Evolutionary conservation across 1,140 invertebrate species (phyloP), one percentile per base, ranked within the genome.

Genomic region (Formica selysi): DNA sequence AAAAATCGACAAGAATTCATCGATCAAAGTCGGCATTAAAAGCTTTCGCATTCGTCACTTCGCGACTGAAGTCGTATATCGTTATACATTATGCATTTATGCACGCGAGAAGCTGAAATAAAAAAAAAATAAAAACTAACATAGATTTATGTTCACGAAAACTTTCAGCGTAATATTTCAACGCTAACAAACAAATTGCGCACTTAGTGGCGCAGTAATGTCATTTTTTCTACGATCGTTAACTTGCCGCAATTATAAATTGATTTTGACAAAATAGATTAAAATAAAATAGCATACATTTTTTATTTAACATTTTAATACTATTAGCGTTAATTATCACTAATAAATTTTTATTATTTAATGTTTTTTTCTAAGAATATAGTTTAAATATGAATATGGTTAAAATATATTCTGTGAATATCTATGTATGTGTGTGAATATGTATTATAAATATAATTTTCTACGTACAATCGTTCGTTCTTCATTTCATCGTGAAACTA

Each of bases 11-110:
- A 71, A 73, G 57, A 54, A 44, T 29, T 74, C 62, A 86, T 89
- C 76, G 62, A 89, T 89, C 76, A 86, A 80, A 80, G 76, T 79
- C 62, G 13, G 61, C 29, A 68, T 86, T 64, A 71, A 81, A 81
- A 59, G 79, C 67, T 44, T 57, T 81, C 67, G 51, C 78, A 81
- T 81, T 81, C 67, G 79, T 81, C 79, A 71, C 26, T 59, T 51
- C 2, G 32, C 36, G 67, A 81, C 59, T 73, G 44, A 81, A 81
- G 36, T 70, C 38, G 19, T 38, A 19, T 71, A 71, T 57, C 79
- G 38, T 59, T 81, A 71, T 54, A 67, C 22, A 57, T 59, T 81
- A 71, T 54, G 51, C 36, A 57, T 80, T 19, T 36, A 29, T 57
- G 32, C 67, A 41, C n/a, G 54, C 36, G 41, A 44, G 10, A 70